These are phyloP conservation scores for Rotaria socialis DNA, from an alignment of 2,888 invertebrate genomes.

Conservation along the genomic window DNA sequence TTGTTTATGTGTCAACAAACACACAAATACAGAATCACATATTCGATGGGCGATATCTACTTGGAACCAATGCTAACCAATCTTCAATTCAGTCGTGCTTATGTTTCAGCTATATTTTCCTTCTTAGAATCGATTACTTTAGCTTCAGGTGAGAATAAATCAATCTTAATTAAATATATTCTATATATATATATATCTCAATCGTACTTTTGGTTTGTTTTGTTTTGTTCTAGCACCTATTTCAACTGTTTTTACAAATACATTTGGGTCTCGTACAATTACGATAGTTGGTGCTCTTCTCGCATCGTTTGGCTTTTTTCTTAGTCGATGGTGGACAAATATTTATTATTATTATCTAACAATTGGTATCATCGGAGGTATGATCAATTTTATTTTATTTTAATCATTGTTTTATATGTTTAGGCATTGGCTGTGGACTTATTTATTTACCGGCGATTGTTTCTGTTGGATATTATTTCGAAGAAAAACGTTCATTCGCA, in stretches of 20 bases:
- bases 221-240: conserved; percentile 73
- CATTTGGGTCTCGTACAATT: conserved; percentile 83
- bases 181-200: too few species aligned
- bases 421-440: conserved; percentile 86
- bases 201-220: neutral
- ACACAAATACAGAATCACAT: conserved; percentile 17
- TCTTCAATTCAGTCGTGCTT: neutral
- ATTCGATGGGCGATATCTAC: neutral
- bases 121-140: conserved; percentile 41
- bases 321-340: conserved; percentile 77
- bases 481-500: conserved; percentile 84
- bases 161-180: too few species aligned
- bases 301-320: conserved; percentile 72
- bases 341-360: conserved; percentile 79
- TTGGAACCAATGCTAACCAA: neutral
- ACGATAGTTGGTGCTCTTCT: conserved; percentile 77
- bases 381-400: neutral
- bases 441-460: conserved; percentile 97
- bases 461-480: conserved; percentile 93
- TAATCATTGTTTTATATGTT: neutral
- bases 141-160: neutral
- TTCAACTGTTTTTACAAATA: conserved; percentile 87
- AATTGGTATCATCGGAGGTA: conserved; percentile 81
- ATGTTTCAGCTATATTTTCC: neutral
- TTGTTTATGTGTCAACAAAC: too few species aligned